phyloP scores from a whole-genome alignment of 2,113 vertebrate species.

The Mormyrus lacerda region DNA sequence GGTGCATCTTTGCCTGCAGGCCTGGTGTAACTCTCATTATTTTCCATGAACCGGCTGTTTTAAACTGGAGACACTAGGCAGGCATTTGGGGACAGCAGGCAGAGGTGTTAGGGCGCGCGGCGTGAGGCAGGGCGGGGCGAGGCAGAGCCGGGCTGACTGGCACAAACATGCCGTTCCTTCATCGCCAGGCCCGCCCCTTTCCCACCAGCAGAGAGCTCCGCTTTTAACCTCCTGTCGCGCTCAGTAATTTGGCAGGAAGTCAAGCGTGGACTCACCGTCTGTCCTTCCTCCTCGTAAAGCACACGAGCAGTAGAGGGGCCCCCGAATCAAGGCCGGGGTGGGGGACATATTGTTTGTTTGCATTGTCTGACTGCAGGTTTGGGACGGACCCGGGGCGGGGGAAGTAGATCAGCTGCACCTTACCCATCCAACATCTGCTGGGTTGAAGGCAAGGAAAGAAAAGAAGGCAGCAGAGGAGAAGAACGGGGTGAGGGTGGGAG shows the following conservation, averaged over 20 bases:
- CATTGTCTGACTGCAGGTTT: background rate
- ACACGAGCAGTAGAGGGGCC: background rate
- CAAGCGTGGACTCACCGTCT: background rate
- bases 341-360: background rate
- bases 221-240: background rate
- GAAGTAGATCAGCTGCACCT: background rate
- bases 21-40: background rate
- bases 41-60: background rate
- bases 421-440: background rate
- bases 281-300: background rate
- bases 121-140: background rate
- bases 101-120: background rate
- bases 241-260: slow-evolving; percentile 9
- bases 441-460: background rate
- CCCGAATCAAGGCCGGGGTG: background rate
- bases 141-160: background rate
- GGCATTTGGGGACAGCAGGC: background rate
- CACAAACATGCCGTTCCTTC: background rate
- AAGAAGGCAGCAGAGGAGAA: background rate
- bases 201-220: background rate
- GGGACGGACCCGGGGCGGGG: background rate
- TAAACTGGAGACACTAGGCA: background rate
- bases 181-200: background rate
- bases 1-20: background rate
- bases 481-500: background rate